Evolutionary conservation across 2,888 invertebrate genomes (phyloP).

Genomic region (Caenorhabditis panamensis): DNA sequence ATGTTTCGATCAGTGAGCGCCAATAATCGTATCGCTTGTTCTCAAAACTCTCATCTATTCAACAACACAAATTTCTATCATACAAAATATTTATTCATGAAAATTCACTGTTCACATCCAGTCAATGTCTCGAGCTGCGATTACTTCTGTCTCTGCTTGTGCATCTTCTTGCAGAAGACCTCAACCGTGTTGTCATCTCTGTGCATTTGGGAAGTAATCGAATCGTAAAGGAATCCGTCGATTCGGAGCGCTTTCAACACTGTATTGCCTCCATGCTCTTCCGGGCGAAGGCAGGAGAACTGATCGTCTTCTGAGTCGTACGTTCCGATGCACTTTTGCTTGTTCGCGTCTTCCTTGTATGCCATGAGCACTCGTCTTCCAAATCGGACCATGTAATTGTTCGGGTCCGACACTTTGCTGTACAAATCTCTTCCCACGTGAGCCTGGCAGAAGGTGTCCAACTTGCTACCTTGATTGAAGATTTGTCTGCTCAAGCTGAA

Average conservation of each 20-base stretch:
- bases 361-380: conserved; percentile 35
- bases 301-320: conserved; percentile 41
- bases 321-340: conserved; percentile 48
- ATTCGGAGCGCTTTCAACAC: conserved; percentile 5
- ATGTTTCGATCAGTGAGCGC: too few species aligned
- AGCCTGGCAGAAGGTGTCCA: background rate
- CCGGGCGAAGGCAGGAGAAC: conserved; percentile 31
- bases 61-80: too few species aligned
- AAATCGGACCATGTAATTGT: conserved; percentile 23
- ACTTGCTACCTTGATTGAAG: background rate
- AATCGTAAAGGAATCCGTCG: conserved; percentile 12
- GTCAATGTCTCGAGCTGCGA: too few species aligned
- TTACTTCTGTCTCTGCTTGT: too few species aligned
- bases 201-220: background rate
- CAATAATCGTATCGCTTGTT: too few species aligned
- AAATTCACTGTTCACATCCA: background rate
- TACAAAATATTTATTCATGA: background rate
- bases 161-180: conserved; percentile 31
- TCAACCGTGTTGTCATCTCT: conserved; percentile 34
- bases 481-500: background rate
- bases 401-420: background rate
- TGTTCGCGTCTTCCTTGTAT: conserved; percentile 17
- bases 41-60: too few species aligned
- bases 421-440: background rate
- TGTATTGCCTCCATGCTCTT: background rate